Conservation (phyloP, 2,113 vertebrate genomes). For the Anser cygnoides region DNA sequence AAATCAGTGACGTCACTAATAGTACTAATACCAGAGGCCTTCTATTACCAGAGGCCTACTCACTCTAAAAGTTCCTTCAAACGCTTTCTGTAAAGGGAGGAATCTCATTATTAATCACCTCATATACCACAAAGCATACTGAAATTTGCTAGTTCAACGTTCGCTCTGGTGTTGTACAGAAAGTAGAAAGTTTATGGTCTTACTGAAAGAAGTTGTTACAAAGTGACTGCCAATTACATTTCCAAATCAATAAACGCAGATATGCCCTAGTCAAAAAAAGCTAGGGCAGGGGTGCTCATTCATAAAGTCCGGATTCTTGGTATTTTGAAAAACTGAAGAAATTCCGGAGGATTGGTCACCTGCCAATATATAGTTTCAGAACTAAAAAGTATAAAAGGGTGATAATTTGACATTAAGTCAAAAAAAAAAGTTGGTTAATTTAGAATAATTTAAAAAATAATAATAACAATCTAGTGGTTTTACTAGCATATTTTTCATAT, state of each 20-base stretch:
- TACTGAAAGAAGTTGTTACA: neutral
- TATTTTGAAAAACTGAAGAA: neutral
- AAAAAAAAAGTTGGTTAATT: neutral
- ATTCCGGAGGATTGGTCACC: neutral
- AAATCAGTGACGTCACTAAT: neutral
- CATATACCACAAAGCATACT: neutral
- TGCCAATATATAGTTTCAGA: neutral
- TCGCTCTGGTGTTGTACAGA: neutral
- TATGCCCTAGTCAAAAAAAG: neutral
- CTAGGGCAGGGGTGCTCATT: neutral
- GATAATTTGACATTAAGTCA: neutral
- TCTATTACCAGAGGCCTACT: neutral
- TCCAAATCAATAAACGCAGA: neutral
- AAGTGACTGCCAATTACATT: neutral
- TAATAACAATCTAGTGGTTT: neutral
- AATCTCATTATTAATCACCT: neutral
- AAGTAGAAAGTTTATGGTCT: neutral
- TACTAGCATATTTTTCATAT: neutral
- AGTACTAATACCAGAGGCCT: neutral
- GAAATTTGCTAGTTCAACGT: neutral
- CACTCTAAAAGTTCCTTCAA: neutral
- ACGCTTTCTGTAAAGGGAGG: neutral
- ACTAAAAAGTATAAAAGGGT: neutral
- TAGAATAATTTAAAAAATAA: neutral
- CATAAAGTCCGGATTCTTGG: neutral